Evolutionary conservation across 1,140 invertebrate species (phyloP).

Genomic region (Heliconius melpomene): DNA sequence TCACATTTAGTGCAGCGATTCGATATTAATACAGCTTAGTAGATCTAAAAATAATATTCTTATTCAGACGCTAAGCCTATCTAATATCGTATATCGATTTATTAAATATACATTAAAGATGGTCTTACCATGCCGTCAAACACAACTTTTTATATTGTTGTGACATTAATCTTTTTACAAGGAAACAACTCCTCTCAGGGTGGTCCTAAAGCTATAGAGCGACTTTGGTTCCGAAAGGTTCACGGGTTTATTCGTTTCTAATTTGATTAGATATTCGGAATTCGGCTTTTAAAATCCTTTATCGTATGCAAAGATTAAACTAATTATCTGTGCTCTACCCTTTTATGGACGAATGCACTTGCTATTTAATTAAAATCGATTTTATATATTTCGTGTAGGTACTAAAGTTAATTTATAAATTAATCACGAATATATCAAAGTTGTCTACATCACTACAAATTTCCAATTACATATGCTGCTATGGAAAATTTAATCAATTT

Average conservation of each 20-base stretch:
- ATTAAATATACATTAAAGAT: slow-evolving; percentile 25
- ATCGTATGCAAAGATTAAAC: slow-evolving; percentile 35
- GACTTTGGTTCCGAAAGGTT: slow-evolving; percentile 25
- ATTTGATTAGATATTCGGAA: slow-evolving; percentile 35
- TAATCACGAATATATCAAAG: slow-evolving; percentile 4
- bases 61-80: neutral
- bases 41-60: neutral
- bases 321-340: slow-evolving; percentile 7
- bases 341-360: slow-evolving; percentile 21
- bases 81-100: slow-evolving; percentile 8
- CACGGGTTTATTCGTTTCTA: slow-evolving; percentile 28
- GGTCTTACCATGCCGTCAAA: slow-evolving; percentile 25
- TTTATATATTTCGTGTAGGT: neutral
- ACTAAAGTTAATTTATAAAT: neutral
- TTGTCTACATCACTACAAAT: neutral
- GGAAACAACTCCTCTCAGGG: slow-evolving; percentile 28
- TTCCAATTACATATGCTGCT: slow-evolving; percentile 1
- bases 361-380: slow-evolving; percentile 16
- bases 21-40: neutral
- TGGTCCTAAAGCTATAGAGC: slow-evolving; percentile 39
- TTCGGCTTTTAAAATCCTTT: slow-evolving; percentile 30
- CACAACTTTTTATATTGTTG: slow-evolving; percentile 32
- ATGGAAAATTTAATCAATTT: slow-evolving; percentile 6
- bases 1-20: neutral
- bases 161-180: slow-evolving; percentile 40